Evolutionary conservation across 2,888 invertebrate species (phyloP), one percentile per base, ranked within the genome.

Genomic region (Caenorhabditis drosophilae): DNA sequence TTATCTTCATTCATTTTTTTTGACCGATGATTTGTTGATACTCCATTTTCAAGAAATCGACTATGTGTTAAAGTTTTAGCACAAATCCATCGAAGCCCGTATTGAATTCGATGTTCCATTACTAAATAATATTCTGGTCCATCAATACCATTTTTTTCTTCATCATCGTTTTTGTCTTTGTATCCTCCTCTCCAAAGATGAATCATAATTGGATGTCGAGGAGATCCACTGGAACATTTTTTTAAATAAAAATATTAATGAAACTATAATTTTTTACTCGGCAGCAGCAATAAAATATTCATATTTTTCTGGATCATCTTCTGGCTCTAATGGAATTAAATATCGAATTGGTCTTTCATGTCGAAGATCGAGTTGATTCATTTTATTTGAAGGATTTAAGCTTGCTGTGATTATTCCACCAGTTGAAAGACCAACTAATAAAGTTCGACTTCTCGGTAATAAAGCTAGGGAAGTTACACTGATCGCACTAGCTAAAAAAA

Each of bases 281-380:
- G 52, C 51, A 16, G 55, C 52, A 1, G 52, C 44, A 27, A 66
- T 56, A n/a, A 66, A 66, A 40, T 59, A 67, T 36, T 67, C 67
- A 26, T 50, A 57, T 18, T 57, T 67, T 26, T 67, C 67, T 3
- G 67, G 67, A 53, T 67, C 67, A 31, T 67, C 67, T 22, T 67
- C 60, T 20, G 67, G 67, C 27, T 67, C 67, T 20, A 61, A 22
- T 20, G 67, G 60, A 1, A 57, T 60, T 15, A 67, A 22, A 16
- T 51, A 34, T 16, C 57, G 45, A 23, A 67, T 52, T n/a, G 38
- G 27, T 9, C 53, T 31, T 34, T 66, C 59, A n/a, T 66, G 59
- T 20, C 51, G 36, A n/a, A 36, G 36, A n/a, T 11, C 12, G 7
- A 42, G n/a, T 42, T 23, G 42, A 42, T 6, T 42, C 64, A 59